phyloP scores from a whole-genome alignment of 2,797 vertebrate species.

The Hapalemur alaotrensis region DNA sequence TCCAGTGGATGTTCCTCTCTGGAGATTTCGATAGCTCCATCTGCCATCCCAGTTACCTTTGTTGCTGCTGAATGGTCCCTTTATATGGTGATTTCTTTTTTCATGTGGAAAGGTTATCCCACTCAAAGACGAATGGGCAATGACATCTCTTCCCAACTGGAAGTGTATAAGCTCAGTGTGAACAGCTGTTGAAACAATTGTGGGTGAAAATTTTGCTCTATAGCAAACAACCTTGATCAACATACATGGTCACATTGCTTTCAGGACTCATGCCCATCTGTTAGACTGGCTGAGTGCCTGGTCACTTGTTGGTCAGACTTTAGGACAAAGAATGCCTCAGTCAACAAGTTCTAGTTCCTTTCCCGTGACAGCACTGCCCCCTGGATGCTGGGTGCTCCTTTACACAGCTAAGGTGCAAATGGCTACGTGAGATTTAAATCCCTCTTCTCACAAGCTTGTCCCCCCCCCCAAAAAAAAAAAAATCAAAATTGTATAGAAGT shows the following conservation, averaged over 20 bases:
- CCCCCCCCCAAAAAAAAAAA: background rate
- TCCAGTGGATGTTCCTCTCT: background rate
- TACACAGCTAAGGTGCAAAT: background rate
- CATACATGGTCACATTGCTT: constrained; percentile 64
- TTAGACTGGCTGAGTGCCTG: constrained; percentile 74
- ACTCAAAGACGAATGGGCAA: constrained; percentile 74
- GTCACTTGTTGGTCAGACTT: constrained; percentile 32
- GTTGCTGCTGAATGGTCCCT: constrained; percentile 14
- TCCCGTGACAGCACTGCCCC: constrained; percentile 65
- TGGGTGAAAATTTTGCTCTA: constrained; percentile 74
- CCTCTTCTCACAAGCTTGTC: background rate
- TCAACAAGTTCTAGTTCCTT: background rate
- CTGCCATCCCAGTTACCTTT: background rate
- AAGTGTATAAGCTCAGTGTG: constrained; percentile 61
- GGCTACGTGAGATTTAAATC: background rate
- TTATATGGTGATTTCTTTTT: constrained; percentile 3
- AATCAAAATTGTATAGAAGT: background rate
- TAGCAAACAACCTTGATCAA: constrained; percentile 70
- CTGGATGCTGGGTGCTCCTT: constrained; percentile 51
- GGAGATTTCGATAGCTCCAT: background rate
- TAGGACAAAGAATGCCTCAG: background rate
- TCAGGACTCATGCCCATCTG: constrained; percentile 77
- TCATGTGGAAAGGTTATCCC: constrained; percentile 55
- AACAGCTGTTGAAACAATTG: constrained; percentile 77
- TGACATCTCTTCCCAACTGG: constrained; percentile 74